A percentile compares a stretch with the other conserved stretches of the same genome.
Evolutionary conservation across 23 tunicate genomes (phyloP).

Genomic region (Clavelina lepadiformis): DNA sequence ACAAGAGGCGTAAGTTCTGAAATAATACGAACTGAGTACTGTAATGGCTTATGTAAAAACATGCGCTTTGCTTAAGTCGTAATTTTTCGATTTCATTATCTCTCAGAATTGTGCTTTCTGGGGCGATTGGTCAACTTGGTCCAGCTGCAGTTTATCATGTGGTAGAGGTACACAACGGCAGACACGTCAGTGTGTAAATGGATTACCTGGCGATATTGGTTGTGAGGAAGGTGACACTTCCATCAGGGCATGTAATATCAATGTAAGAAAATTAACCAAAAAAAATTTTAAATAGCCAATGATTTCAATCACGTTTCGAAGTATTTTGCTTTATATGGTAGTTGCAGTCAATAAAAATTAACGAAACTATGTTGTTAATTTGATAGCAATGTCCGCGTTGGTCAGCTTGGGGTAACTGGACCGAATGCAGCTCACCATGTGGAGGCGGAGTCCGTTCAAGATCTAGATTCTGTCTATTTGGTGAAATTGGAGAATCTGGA

Average conservation of each 20-base stretch:
- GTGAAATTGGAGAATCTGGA: constrained; percentile 67
- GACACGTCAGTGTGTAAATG: constrained; percentile 40
- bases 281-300: too few species aligned
- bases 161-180: constrained; percentile 34
- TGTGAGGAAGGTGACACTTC: background rate
- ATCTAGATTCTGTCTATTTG: constrained; percentile 44
- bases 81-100: too few species aligned
- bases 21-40: too few species aligned
- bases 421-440: constrained; percentile 66
- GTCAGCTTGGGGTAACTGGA: constrained; percentile 66
- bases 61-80: too few species aligned
- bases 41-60: too few species aligned
- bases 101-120: constrained; percentile 49
- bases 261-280: too few species aligned
- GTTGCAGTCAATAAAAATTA: too few species aligned
- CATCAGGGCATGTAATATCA: constrained; percentile 8
- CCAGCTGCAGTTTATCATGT: constrained; percentile 48
- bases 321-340: too few species aligned
- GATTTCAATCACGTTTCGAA: too few species aligned
- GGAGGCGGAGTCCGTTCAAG: constrained; percentile 55
- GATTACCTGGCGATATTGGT: constrained; percentile 34
- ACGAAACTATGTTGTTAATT: background rate
- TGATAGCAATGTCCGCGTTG: constrained; percentile 61
- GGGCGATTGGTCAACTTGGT: constrained; percentile 59
- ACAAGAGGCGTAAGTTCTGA: constrained; percentile 15